These are phyloP conservation scores for Pterois miles DNA, from an alignment of 2,797 vertebrate genomes.

Conservation along the genomic window DNA sequence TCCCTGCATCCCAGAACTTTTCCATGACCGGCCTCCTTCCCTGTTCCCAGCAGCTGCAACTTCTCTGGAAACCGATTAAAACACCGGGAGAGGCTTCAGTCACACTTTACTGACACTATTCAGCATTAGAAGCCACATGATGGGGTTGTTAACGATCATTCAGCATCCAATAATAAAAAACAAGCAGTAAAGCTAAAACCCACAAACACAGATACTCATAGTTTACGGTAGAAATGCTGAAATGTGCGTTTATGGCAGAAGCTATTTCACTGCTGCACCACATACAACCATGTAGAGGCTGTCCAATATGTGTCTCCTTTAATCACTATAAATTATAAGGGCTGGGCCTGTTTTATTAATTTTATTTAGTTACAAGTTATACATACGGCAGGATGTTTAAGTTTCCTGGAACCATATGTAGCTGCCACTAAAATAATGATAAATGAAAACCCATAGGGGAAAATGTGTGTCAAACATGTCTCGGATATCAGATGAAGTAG, in stretches of 20 bases:
- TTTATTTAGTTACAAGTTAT: no score
- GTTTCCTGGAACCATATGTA: no score
- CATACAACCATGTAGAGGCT: neutral
- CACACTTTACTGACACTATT: neutral
- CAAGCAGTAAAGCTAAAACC: neutral
- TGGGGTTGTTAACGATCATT: neutral
- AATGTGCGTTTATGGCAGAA: neutral
- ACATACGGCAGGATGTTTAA: no score
- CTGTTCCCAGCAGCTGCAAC: constrained; percentile 33
- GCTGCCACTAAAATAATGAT: no score
- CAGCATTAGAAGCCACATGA: neutral
- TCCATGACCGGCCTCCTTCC: constrained; percentile 54
- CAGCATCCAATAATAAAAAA: neutral
- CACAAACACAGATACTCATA: neutral
- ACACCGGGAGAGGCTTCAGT: neutral
- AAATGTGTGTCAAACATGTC: no score
- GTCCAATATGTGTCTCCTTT: neutral
- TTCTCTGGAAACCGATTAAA: constrained; percentile 10
- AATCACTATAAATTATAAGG: no score
- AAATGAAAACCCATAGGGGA: no score
- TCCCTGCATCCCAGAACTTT: constrained; percentile 73
- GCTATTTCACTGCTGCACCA: neutral
- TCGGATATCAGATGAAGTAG: no score
- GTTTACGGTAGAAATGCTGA: neutral
- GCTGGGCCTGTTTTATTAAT: no score